Conservation (phyloP, 2,113 vertebrate genomes). For the Menidia beryllina region DNA sequence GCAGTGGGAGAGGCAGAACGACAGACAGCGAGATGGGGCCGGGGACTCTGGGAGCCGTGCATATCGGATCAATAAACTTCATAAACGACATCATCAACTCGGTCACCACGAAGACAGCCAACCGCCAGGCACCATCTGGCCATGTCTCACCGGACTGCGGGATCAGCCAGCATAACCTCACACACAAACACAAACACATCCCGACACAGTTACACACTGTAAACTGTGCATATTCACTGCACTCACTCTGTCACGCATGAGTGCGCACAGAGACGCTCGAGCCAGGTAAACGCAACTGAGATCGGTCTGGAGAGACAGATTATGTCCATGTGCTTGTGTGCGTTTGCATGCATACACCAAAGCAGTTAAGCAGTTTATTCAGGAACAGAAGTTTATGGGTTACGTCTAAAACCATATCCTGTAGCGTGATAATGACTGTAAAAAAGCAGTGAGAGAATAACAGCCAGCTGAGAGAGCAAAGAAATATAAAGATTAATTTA, state of each 20-base stretch:
- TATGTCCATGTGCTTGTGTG: neutral
- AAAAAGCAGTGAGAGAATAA: constrained; percentile 37
- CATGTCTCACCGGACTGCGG: constrained; percentile 59
- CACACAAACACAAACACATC: constrained; percentile 55
- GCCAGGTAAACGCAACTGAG: constrained; percentile 62
- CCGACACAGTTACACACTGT: constrained; percentile 32
- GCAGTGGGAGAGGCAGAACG: constrained; percentile 38
- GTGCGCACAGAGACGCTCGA: constrained; percentile 36
- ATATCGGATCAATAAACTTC: constrained; percentile 79
- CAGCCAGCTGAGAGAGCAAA: constrained; percentile 34
- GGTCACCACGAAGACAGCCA: constrained; percentile 72
- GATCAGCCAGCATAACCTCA: constrained; percentile 67
- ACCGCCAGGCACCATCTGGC: constrained; percentile 76
- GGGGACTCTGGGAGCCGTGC: constrained; percentile 65
- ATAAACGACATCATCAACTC: constrained; percentile 78
- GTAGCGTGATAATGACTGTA: constrained; percentile 57
- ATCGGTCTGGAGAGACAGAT: constrained; percentile 54
- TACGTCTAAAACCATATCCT: constrained; percentile 52
- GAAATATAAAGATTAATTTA: constrained; percentile 48
- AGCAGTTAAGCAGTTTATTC: constrained; percentile 61
- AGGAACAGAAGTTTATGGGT: constrained; percentile 60
- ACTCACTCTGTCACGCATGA: constrained; percentile 46
- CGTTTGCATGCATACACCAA: constrained; percentile 1
- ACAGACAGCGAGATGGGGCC: constrained; percentile 54
- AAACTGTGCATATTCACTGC: constrained; percentile 50